Conservation (phyloP, 2,797 vertebrate species). For the Liasis olivaceus region DNA sequence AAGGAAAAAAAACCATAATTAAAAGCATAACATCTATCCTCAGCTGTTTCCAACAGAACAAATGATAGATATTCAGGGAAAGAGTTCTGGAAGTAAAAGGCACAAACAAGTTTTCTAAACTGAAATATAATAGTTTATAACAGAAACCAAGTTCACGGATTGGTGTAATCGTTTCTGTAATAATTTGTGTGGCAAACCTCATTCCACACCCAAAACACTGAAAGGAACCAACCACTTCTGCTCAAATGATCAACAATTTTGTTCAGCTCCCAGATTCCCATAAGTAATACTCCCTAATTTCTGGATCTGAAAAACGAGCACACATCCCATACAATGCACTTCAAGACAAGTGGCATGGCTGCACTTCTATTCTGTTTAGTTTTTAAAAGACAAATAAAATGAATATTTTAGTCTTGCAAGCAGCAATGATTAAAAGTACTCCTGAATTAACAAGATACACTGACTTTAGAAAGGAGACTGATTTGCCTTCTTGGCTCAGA, state of each 20-base stretch:
- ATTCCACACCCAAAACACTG: background rate
- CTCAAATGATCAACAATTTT: background rate
- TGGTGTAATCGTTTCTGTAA: background rate
- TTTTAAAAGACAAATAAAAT: background rate
- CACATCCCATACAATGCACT: background rate
- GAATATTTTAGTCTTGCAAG: background rate
- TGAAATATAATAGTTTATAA: slow-evolving; percentile 8
- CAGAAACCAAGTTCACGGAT: slow-evolving; percentile 9
- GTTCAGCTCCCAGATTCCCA: background rate
- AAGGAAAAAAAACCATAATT: slow-evolving; percentile 19
- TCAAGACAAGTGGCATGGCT: background rate
- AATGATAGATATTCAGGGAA: slow-evolving; percentile 13
- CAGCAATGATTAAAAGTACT: background rate
- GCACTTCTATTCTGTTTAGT: background rate
- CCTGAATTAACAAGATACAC: background rate
- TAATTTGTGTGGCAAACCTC: background rate
- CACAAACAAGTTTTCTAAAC: slow-evolving; percentile 13
- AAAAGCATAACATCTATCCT: background rate
- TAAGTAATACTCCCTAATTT: background rate
- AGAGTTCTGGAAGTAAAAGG: slow-evolving; percentile 13
- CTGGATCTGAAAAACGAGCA: background rate
- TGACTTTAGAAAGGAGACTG: background rate
- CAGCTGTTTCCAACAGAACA: slow-evolving; percentile 21
- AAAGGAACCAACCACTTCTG: background rate
- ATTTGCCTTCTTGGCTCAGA: background rate